These are phyloP conservation scores for Protophormia terraenovae DNA, from an alignment of 2,888 invertebrate genomes.

Conservation along the genomic window DNA sequence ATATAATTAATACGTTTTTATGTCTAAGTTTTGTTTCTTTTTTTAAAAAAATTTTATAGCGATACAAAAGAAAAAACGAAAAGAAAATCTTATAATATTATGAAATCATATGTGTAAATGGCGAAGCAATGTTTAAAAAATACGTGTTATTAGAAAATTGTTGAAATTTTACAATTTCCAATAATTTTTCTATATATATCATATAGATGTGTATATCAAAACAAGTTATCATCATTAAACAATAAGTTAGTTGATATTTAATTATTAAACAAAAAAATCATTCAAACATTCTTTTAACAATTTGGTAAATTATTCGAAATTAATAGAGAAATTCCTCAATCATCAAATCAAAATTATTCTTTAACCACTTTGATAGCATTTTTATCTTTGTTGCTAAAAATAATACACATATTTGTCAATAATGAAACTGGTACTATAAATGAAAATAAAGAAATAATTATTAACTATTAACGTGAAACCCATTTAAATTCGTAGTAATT, in stretches of 20 bases:
- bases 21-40: not conserved
- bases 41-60: not conserved
- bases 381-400: too few species aligned
- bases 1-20: not conserved
- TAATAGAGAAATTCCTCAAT: too few species aligned
- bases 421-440: too few species aligned
- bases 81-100: not conserved
- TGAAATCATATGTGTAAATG: not conserved
- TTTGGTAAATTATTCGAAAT: not conserved
- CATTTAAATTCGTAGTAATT: too few species aligned
- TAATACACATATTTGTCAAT: too few species aligned
- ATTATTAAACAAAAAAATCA: not conserved
- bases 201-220: not conserved
- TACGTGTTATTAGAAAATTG: not conserved
- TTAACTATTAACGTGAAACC: too few species aligned
- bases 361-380: too few species aligned
- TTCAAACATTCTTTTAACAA: not conserved
- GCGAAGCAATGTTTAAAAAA: not conserved
- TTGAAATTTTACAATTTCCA: not conserved
- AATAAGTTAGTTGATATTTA: not conserved
- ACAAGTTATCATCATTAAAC: not conserved
- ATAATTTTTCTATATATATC: not conserved
- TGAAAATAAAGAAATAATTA: too few species aligned
- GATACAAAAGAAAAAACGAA: not conserved
- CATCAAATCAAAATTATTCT: too few species aligned